A percentile compares a stretch with the other conserved stretches of the same genome.
phyloP scores from a whole-genome alignment of 2,797 vertebrate species.

The Sciurus carolinensis region DNA sequence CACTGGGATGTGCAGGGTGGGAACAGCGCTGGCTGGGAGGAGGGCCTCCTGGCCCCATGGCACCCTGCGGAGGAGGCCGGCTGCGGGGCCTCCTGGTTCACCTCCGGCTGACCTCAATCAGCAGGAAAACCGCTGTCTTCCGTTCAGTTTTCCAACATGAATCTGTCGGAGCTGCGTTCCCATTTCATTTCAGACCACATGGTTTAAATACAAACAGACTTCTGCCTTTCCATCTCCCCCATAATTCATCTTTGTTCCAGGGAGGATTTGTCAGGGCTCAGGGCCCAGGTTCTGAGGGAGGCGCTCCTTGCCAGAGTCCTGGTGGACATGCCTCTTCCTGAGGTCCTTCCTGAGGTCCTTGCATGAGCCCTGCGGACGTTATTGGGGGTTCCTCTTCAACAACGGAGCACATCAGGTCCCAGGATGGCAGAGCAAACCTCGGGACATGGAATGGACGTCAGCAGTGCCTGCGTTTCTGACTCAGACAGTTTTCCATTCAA shows the following conservation, averaged over 20 bases:
- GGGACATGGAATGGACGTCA: neutral
- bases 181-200: conserved; percentile 58
- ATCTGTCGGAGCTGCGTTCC: conserved; percentile 67
- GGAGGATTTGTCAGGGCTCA: conserved; percentile 53
- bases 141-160: conserved; percentile 71
- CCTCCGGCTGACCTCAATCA: conserved; percentile 63
- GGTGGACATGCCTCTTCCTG: too few relatives aligned
- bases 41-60: too few relatives aligned
- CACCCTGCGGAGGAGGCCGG: too few relatives aligned
- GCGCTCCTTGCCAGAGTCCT: neutral
- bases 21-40: too few relatives aligned
- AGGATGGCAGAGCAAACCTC: neutral
- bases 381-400: neutral
- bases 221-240: conserved; percentile 47
- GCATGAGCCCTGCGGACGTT: neutral
- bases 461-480: neutral
- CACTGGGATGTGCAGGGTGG: too few relatives aligned
- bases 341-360: too few relatives aligned
- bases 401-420: neutral
- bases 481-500: neutral
- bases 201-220: conserved; percentile 60
- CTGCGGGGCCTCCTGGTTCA: neutral
- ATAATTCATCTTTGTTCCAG: neutral
- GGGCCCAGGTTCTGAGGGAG: neutral
- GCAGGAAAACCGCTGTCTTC: conserved; percentile 57